Evolutionary conservation across 92 coral and sea anemone species (phyloP), one percentile per base, ranked within the genome.

Genomic region (Parazoanthus darwini): DNA sequence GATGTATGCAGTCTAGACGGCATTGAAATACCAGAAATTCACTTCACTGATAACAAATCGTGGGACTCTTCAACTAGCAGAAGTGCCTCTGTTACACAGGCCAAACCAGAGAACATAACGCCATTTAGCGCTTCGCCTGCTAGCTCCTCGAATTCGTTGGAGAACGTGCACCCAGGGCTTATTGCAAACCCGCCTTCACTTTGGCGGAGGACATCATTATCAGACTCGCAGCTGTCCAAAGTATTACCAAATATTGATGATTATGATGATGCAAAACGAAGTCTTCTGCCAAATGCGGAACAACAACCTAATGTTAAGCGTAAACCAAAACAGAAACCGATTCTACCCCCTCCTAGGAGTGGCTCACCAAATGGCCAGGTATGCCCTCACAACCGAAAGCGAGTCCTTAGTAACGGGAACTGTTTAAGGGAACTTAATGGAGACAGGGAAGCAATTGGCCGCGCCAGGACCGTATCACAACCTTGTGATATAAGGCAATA

Each of bases 171-270:
- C 13, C 65, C 82, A 15, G 59, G 20, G 9, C 0, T n/a, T 43
- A 10, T 78, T 5, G 6, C 82, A 3, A 48, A 10, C 20, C 3
- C 23, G 23, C 82, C 20, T 5, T 48, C 82, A 48, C 82, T 79
- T 46, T 79, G 82, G 82, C n/a, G 82, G 59, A 79, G 66, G 36
- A 79, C 48, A 20, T 79, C 82, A 44, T 48, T 79, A 51, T 79
- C 82, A 35, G 82, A 79, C 39, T 79, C 82, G 3, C 82, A 48
- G 26, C 66, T 79, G 16, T 79, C 66, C 39, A 79, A 48, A 29
- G 59, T 79, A 48, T 79, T 79, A 48, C 82, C 77, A 72, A 72
- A 29, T 6, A 72, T 29, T 42, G 77, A 72, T 29, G 56, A 65
- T 22, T 20, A 16, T 36, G 25, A 63, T 37, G 43, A 63, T 22